These are phyloP conservation scores for Carapus acus DNA, from an alignment of 2,797 vertebrate species.

Conservation along the genomic window DNA sequence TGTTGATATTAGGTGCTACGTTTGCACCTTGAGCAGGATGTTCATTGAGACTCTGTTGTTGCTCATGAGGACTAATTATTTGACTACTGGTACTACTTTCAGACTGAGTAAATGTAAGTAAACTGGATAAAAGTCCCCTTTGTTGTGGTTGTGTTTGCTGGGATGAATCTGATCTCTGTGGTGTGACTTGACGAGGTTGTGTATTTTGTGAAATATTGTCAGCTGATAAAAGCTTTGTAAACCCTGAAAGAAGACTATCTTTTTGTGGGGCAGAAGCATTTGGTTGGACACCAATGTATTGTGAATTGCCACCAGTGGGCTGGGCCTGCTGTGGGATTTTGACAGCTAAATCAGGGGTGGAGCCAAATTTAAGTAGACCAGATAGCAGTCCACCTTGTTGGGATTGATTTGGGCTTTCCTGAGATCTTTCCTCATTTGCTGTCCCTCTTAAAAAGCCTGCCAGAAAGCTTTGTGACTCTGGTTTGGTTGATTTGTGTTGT, in stretches of 20 bases:
- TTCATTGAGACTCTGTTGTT: conserved; percentile 28
- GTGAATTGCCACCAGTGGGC: conserved; percentile 32
- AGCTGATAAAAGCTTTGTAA: conserved; percentile 74
- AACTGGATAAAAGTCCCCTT: conserved; percentile 60
- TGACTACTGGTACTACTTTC: conserved; percentile 56
- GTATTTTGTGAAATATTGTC: conserved; percentile 62
- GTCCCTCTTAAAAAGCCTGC: conserved; percentile 66
- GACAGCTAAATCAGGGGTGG: conserved; percentile 53
- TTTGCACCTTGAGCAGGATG: conserved; percentile 37
- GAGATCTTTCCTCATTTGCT: conserved; percentile 46
- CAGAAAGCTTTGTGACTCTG: conserved; percentile 57
- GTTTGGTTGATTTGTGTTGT: conserved; percentile 39
- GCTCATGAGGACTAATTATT: conserved; percentile 39
- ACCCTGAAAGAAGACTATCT: conserved; percentile 63
- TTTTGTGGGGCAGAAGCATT: conserved; percentile 39
- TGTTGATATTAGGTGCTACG: conserved; percentile 22
- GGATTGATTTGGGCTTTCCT: conserved; percentile 42
- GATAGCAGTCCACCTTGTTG: conserved; percentile 72
- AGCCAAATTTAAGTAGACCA: conserved; percentile 71
- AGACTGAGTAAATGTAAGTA: conserved; percentile 61
- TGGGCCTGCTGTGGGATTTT: conserved; percentile 43
- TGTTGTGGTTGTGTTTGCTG: conserved; percentile 50
- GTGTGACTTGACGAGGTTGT: conserved; percentile 36
- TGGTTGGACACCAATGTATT: conserved; percentile 60
- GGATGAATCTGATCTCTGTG: conserved; percentile 29